Conservation (phyloP, 35 echinoderm and acorn worm species). For the Heliocidaris tuberculata region DNA sequence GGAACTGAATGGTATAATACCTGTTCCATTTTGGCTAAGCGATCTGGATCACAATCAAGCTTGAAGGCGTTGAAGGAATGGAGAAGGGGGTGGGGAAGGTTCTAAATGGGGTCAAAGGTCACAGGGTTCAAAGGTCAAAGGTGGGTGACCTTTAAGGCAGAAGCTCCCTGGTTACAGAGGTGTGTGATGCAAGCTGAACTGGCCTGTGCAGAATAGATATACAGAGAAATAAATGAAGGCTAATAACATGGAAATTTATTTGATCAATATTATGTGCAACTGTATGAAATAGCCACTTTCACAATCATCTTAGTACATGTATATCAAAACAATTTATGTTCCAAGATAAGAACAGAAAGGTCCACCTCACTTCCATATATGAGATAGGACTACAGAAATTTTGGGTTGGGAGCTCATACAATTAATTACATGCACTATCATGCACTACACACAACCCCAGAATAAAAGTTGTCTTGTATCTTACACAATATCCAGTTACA, state of each 20-base stretch:
- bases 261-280: background rate
- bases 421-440: background rate
- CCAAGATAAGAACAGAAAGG: background rate
- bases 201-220: conserved; percentile 12
- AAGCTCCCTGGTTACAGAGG: background rate
- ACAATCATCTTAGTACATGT: background rate
- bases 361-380: too few relatives aligned
- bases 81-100: background rate
- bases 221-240: background rate
- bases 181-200: background rate
- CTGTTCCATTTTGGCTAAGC: conserved; percentile 9
- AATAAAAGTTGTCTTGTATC: background rate
- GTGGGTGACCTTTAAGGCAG: background rate
- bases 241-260: background rate
- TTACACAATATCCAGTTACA: background rate
- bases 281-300: background rate
- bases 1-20: background rate
- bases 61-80: background rate
- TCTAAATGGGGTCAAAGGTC: conserved; percentile 5
- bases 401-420: background rate
- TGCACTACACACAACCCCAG: background rate
- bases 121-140: background rate
- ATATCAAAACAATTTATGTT: background rate
- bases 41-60: conserved; percentile 16
- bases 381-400: too few relatives aligned